Evolutionary conservation across 2,113 vertebrate genomes (phyloP).

Genomic region (Phocoena sinus): DNA sequence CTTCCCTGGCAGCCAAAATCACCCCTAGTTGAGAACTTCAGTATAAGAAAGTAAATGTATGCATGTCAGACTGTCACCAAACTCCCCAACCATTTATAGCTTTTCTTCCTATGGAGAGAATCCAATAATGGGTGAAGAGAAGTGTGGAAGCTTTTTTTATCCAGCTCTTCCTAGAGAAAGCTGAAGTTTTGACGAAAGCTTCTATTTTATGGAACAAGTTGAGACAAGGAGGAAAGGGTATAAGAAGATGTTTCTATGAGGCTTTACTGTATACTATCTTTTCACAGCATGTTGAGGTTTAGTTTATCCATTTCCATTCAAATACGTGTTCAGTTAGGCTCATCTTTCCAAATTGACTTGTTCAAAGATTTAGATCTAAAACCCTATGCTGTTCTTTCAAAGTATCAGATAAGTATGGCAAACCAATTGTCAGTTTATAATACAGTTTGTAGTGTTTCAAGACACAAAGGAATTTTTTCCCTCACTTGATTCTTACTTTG

Average conservation of each 20-base stretch:
- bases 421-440: not conserved
- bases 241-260: not conserved
- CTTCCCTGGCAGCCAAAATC: not conserved
- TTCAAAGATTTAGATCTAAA: not conserved
- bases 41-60: not conserved
- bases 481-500: not conserved
- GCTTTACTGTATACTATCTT: not conserved
- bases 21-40: not conserved
- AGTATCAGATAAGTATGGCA: not conserved
- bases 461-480: not conserved
- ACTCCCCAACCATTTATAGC: not conserved
- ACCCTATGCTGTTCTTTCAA: not conserved
- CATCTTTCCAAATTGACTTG: not conserved
- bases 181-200: not conserved
- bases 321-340: not conserved
- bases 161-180: not conserved
- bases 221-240: not conserved
- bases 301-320: not conserved
- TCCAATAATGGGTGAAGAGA: not conserved
- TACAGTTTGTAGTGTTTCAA: not conserved
- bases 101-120: not conserved
- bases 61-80: not conserved
- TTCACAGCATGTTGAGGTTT: not conserved
- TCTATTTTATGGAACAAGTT: not conserved
- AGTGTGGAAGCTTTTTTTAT: not conserved